Conservation (phyloP, 2,888 invertebrate species). For the Amblyjoppa proteus region DNA sequence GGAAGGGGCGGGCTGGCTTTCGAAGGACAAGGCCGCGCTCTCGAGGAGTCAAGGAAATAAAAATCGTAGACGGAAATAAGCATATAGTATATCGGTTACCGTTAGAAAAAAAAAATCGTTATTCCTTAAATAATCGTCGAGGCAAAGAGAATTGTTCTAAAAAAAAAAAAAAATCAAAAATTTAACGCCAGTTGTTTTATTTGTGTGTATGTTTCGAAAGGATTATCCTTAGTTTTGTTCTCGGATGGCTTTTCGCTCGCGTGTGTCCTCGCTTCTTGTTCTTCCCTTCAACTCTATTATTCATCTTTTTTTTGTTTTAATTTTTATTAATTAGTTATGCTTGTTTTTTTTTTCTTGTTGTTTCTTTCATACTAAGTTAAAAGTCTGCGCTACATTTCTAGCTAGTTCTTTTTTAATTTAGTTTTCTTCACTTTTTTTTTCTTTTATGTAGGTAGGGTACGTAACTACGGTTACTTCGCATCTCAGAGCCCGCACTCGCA, state of each 20-base stretch:
- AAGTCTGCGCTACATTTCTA: slow-evolving; percentile 67
- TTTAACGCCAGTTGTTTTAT: slow-evolving; percentile 27
- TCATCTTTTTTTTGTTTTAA: slow-evolving; percentile 2
- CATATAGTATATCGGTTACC: slow-evolving; percentile 5
- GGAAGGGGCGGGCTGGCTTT: background rate
- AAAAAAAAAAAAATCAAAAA: slow-evolving; percentile 49
- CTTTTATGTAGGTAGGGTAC: slow-evolving; percentile 46
- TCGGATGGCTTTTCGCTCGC: slow-evolving; percentile 50
- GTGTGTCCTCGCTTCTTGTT: slow-evolving; percentile 7
- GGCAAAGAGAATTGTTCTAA: slow-evolving; percentile 20
- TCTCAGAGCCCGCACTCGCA: slow-evolving; percentile 51
- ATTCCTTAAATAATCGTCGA: slow-evolving; percentile 50
- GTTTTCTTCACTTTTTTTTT: slow-evolving; percentile 41
- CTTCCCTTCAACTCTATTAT: slow-evolving; percentile 16
- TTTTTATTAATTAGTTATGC: slow-evolving; percentile 24
- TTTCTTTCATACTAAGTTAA: slow-evolving; percentile 54
- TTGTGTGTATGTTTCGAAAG: slow-evolving; percentile 19
- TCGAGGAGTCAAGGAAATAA: slow-evolving; percentile 51
- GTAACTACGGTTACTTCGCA: slow-evolving; percentile 59
- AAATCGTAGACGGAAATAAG: slow-evolving; percentile 46
- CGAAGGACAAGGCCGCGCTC: background rate
- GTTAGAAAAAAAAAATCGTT: slow-evolving; percentile 38
- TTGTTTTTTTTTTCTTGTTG: slow-evolving; percentile 28
- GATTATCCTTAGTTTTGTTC: slow-evolving; percentile 21
- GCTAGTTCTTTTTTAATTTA: slow-evolving; percentile 62